Conservation (phyloP, 2,888 invertebrate species). For the Lumbricus terrestris region DNA sequence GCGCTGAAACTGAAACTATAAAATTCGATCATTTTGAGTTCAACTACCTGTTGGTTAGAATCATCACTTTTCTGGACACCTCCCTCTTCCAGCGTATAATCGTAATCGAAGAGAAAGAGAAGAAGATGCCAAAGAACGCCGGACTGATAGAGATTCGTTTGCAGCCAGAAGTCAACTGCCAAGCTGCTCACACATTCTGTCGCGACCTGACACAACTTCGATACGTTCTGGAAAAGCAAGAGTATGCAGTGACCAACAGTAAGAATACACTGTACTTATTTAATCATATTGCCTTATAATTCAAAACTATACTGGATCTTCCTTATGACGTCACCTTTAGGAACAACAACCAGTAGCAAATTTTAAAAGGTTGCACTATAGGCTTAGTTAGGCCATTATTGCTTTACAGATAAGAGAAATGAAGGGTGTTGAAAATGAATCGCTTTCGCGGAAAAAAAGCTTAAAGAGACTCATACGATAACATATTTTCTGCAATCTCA, state of each 20-base stretch:
- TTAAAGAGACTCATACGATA: too few relatives aligned
- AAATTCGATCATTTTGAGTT: background rate
- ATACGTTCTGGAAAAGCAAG: slow-evolving; percentile 66
- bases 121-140: slow-evolving; percentile 90
- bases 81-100: slow-evolving; percentile 94
- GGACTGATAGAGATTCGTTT: slow-evolving; percentile 64
- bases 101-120: slow-evolving; percentile 86
- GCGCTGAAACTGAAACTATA: background rate
- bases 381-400: too few relatives aligned
- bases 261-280: background rate
- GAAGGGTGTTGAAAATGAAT: too few relatives aligned
- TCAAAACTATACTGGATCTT: background rate
- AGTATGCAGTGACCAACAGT: background rate
- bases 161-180: slow-evolving; percentile 80
- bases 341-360: background rate
- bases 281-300: background rate
- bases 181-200: slow-evolving; percentile 87
- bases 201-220: slow-evolving; percentile 79
- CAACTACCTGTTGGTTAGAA: slow-evolving; percentile 72
- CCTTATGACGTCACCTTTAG: background rate
- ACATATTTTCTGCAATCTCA: too few relatives aligned
- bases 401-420: too few relatives aligned
- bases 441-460: too few relatives aligned
- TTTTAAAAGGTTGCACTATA: background rate
- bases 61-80: slow-evolving; percentile 83